A percentile compares a stretch with the other conserved stretches of the same genome.
Conservation (phyloP, 2,888 invertebrate genomes). For the Dioctria rufipes region DNA sequence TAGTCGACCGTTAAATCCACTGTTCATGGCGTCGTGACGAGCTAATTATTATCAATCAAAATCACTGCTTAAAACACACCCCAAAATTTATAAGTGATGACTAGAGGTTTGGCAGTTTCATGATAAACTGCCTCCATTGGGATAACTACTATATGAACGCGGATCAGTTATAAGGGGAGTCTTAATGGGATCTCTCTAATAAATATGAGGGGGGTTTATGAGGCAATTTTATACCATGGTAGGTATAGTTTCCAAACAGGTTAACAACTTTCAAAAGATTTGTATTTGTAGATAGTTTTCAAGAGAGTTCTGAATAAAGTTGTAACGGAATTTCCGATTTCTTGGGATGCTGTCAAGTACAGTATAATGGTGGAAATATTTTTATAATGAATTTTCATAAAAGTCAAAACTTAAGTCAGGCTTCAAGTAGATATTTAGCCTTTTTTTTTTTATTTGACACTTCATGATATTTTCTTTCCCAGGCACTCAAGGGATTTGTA, state of each 20-base stretch:
- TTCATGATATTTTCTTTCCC: too few relatives aligned
- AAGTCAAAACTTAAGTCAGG: too few relatives aligned
- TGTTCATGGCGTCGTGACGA: conserved; percentile 8
- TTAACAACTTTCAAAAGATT: not conserved
- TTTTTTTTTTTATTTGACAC: too few relatives aligned
- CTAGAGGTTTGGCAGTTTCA: conserved; percentile 11
- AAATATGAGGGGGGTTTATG: not conserved
- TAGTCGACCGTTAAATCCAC: too few relatives aligned
- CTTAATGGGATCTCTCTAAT: conserved; percentile 4
- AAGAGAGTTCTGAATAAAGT: too few relatives aligned
- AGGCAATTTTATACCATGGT: not conserved
- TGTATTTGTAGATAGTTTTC: not conserved
- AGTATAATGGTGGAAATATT: too few relatives aligned
- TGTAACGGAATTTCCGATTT: too few relatives aligned
- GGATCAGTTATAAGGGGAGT: not conserved
- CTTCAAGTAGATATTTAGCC: too few relatives aligned
- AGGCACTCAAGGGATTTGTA: too few relatives aligned
- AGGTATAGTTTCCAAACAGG: not conserved
- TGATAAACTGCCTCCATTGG: conserved; percentile 19
- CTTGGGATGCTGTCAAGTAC: too few relatives aligned
- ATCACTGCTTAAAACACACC: conserved; percentile 9
- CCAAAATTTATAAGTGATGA: conserved; percentile 33
- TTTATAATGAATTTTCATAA: too few relatives aligned
- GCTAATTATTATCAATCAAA: conserved; percentile 42
- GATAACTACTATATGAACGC: not conserved